phyloP scores from a whole-genome alignment of 2,888 invertebrate species.

The Andrena bucephala region DNA sequence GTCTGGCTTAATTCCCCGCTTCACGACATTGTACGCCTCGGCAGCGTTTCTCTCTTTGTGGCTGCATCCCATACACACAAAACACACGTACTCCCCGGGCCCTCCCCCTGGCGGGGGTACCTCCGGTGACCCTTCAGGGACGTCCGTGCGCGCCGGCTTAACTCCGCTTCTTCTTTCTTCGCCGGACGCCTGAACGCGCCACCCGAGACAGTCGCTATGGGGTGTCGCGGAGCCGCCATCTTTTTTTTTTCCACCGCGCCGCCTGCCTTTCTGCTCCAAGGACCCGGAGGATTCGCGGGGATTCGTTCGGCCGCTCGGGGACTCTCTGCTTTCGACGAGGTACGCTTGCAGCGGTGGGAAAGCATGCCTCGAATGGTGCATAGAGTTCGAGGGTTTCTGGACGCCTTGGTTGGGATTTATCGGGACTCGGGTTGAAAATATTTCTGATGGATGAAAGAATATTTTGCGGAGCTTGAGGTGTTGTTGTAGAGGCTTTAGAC shows the following conservation, averaged over 20 bases:
- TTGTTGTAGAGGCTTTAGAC: no score
- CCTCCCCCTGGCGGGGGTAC: conserved; percentile 23
- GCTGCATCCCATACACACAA: not conserved
- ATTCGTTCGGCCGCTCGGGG: not conserved
- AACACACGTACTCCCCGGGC: not conserved
- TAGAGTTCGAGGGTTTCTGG: no score
- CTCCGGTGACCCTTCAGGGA: conserved; percentile 45
- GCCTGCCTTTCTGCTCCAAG: not conserved
- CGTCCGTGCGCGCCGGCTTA: conserved; percentile 21
- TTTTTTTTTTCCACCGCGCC: not conserved
- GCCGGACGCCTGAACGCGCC: conserved; percentile 36
- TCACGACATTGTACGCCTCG: conserved; percentile 35
- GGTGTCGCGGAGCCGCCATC: conserved; percentile 29
- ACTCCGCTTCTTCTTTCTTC: conserved; percentile 18
- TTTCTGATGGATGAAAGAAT: no score
- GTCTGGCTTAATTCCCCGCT: conserved; percentile 62
- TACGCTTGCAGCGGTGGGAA: no score
- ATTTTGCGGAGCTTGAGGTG: no score
- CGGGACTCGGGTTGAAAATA: no score
- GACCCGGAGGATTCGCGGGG: not conserved
- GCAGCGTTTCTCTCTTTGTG: conserved; percentile 32
- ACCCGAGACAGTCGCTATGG: conserved; percentile 35
- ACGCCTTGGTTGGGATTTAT: no score
- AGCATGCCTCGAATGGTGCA: no score
- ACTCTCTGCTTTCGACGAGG: not conserved